Evolutionary conservation across 2,888 invertebrate species (phyloP).

Genomic region (Marasmarcha lunaedactyla): DNA sequence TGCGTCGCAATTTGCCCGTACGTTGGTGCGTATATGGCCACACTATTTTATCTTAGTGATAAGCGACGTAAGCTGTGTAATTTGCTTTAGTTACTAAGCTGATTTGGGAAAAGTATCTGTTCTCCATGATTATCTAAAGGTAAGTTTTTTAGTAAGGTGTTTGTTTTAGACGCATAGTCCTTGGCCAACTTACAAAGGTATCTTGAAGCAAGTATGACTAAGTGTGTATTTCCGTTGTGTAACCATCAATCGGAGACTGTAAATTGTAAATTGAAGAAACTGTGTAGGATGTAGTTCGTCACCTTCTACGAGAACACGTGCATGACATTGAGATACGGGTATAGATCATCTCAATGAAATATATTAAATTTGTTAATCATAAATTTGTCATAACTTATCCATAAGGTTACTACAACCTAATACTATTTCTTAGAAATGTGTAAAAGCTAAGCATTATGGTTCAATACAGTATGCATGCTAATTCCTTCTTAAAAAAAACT

Average conservation of each 20-base stretch:
- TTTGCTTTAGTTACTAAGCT: slow-evolving; percentile 19
- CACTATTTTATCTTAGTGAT: slow-evolving; percentile 55
- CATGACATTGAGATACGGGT: slow-evolving; percentile 37
- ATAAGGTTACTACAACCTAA: too few species aligned
- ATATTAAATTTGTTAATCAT: too few species aligned
- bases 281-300: slow-evolving; percentile 21
- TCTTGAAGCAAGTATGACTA: slow-evolving; percentile 6
- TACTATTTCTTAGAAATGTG: too few species aligned
- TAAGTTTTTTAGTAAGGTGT: slow-evolving; percentile 13
- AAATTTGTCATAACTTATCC: too few species aligned
- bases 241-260: slow-evolving; percentile 15
- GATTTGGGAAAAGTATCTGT: slow-evolving; percentile 13
- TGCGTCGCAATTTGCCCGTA: slow-evolving; percentile 61
- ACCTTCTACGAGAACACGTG: slow-evolving; percentile 31
- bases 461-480: too few species aligned
- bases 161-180: too few species aligned
- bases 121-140: slow-evolving; percentile 9
- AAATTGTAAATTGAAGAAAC: slow-evolving; percentile 12
- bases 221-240: slow-evolving; percentile 21
- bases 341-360: too few species aligned
- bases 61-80: slow-evolving; percentile 22
- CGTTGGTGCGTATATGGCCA: slow-evolving; percentile 30
- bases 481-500: too few species aligned
- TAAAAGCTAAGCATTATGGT: too few species aligned
- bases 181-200: too few species aligned